Evolutionary conservation across 2,797 vertebrate genomes (phyloP), one percentile per base, ranked within the genome.

Genomic region (Botia almorhae): DNA sequence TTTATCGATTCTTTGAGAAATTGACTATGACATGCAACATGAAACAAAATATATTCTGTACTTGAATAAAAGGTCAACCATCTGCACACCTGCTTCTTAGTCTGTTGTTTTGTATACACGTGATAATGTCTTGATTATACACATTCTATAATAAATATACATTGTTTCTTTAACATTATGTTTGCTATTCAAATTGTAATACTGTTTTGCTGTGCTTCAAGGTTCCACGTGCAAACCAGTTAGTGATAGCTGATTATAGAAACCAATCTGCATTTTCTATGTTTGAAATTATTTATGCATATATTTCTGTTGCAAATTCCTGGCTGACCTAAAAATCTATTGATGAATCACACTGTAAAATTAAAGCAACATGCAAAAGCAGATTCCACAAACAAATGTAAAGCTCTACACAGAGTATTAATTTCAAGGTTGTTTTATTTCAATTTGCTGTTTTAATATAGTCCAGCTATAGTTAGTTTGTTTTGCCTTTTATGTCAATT

Each of bases 51-150:
- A 81, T 84, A 81, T 86, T 72, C 77, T 84, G 78, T 88, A 87
- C 81, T 87, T 87, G 82, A 87, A 88, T 86, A 83, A 87, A 89
- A 29, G 69, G 85, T 78, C 67, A 84, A 85, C 43, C 71, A 73
- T 83, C 56, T 80, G 75, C 80, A 63, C 64, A 69, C 23, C 39
- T 69, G 81, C 82, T n/a, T 26, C 74, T 73, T 46, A 63, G 29
- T 69, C 39, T 61, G 43, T 53, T 55, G 29, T n/a, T 71, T 71
- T 78, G 26, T n/a, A n/a, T 21, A 5, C 36, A 60, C 33, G 16
- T 21, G 14, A 10, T n/a, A 5, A 17, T 0, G 56, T 16, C 5
- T 56, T n/a, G 7, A 33, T 2, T 7, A 26, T 33, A 33, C 16
- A 46, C 16, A 7, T 33, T 36, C 21, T 50, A 29, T 50, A 19